These are phyloP conservation scores for Bugula neritina DNA, from an alignment of 2,888 invertebrate genomes.

Conservation along the genomic window DNA sequence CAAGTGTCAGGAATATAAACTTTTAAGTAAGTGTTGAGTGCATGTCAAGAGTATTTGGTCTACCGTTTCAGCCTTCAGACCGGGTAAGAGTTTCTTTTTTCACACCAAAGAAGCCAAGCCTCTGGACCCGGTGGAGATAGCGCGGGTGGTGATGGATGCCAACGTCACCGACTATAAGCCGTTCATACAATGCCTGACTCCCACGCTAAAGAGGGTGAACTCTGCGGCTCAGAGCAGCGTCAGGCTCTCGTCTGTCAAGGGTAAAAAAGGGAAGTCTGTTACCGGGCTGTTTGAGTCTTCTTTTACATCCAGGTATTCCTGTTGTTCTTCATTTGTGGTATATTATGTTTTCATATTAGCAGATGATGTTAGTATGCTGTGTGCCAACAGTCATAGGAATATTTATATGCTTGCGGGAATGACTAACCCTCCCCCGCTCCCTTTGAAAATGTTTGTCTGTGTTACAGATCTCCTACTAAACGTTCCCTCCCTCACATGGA, in stretches of 20 bases:
- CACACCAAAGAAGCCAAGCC: background rate
- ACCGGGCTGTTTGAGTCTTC: constrained; percentile 13
- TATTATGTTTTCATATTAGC: background rate
- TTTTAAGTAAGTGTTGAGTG: too few species aligned
- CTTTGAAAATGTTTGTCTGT: background rate
- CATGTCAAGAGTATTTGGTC: too few species aligned
- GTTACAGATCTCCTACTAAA: background rate
- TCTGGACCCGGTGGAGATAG: constrained; percentile 5
- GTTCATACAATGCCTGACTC: background rate
- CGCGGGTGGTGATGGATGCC: background rate
- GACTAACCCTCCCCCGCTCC: too few species aligned
- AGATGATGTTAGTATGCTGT: too few species aligned
- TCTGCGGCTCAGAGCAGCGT: background rate
- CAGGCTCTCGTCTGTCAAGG: background rate
- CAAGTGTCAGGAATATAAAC: too few species aligned
- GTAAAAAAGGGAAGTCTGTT: background rate
- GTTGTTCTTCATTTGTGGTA: too few species aligned
- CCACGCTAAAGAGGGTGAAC: background rate
- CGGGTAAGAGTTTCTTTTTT: background rate
- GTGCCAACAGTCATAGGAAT: too few species aligned
- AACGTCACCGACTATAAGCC: background rate
- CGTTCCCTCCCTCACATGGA: background rate
- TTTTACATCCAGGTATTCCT: too few species aligned
- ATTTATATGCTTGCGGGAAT: too few species aligned
- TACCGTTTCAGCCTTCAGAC: background rate